Evolutionary conservation across 2,113 vertebrate genomes (phyloP), one percentile per base, ranked within the genome.

Genomic region (Entomyzon cyanotis): DNA sequence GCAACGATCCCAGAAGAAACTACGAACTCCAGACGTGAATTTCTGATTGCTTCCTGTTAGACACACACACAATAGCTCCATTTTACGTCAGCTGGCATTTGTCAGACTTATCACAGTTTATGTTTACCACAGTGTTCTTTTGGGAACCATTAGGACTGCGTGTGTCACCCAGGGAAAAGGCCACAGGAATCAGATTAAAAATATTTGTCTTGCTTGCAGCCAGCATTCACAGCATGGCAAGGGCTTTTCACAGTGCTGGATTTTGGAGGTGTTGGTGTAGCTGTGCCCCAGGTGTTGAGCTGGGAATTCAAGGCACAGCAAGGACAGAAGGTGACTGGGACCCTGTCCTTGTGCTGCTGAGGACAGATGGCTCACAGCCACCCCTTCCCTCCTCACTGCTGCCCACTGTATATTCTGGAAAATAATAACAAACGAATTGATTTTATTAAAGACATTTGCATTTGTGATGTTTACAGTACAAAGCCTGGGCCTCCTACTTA

Each of bases 211-310:
- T 84, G n/a, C 70, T 73, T 64, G 59, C 49, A 69, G 77, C 52
- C 56, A 56, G 31, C 53, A n/a, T 33, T 92, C 73, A 44, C 65
- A 87, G 65, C 37, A 5, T 5, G 15, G 17, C 62, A 62, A 49
- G 74, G 80, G 64, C 1, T 0, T 62, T 87, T n/a, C 63, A 53
- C 2, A 0, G 0, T 4, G 27, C 12, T 62, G 71, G 67, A 39
- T 84, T 76, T 70, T 62, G 79, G 81, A 76, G 70, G 28, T 76
- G 78, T 42, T 89, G 53, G 31, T 55, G 73, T 83, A 39, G 84
- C 77, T 84, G n/a, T 82, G 67, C 63, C 47, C 15, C 30, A 46
- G 46, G 31, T 41, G 5, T 10, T 27, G 60, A 88, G 33, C 70
- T 58, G 73, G 70, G 46, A 83, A n/a, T 31, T 47, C 65, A 56